phyloP scores from a whole-genome alignment of 2,797 vertebrate species.

The Phataginus tetradactyla region DNA sequence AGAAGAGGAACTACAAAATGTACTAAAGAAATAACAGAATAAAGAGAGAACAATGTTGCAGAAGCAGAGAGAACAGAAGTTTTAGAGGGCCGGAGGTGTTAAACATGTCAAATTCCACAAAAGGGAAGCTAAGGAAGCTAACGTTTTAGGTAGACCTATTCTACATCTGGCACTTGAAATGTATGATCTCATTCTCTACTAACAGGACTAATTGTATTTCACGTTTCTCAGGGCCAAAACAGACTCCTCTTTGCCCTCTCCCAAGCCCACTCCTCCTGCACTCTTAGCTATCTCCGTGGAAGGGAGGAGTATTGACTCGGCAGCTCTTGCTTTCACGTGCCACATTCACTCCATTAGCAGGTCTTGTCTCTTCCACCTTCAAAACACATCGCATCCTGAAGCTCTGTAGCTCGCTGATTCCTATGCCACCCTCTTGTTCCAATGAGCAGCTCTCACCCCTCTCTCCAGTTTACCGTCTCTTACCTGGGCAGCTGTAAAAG shows the following conservation, averaged over 20 bases:
- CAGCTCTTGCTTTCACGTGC: not conserved
- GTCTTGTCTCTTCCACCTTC: not conserved
- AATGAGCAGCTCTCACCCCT: not conserved
- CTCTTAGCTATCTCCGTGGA: not conserved
- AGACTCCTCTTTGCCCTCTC: not conserved
- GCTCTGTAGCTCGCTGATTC: not conserved
- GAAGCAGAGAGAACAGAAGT: not conserved
- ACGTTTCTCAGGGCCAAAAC: not conserved
- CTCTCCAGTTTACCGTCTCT: not conserved
- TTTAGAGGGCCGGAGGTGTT: not conserved
- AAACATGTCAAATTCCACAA: not conserved
- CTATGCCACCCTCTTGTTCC: not conserved
- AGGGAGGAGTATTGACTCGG: not conserved
- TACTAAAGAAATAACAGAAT: not conserved
- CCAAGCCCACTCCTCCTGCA: not conserved
- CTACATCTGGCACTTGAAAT: not conserved
- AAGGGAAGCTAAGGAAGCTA: conserved; percentile 33
- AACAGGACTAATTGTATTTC: not conserved
- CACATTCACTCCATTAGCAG: not conserved
- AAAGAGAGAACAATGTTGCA: not conserved
- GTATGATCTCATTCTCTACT: not conserved
- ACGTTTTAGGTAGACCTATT: not conserved
- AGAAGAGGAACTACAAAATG: not conserved
- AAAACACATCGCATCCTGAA: no score
- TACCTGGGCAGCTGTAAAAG: not conserved